Evolutionary conservation across 2,888 invertebrate species (phyloP).

Genomic region (Oscheius sp.): DNA sequence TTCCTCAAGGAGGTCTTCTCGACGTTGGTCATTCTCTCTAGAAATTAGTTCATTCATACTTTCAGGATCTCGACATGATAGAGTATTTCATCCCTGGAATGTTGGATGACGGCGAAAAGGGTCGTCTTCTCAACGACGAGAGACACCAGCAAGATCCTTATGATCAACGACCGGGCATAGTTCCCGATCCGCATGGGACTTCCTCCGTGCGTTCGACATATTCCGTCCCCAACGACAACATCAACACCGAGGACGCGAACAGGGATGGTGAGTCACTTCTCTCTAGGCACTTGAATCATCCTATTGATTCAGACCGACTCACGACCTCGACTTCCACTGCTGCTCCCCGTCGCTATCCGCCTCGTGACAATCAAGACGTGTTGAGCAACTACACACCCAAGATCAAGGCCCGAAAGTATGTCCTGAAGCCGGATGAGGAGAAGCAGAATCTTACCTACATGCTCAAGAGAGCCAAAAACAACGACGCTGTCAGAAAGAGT

Average conservation of each 20-base stretch:
- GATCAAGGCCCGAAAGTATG: conserved; percentile 50
- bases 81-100: conserved; percentile 38
- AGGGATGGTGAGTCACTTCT: conserved; percentile 18
- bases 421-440: conserved; percentile 46
- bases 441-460: conserved; percentile 52
- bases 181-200: conserved; percentile 6
- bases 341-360: background rate
- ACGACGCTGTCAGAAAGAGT: conserved; percentile 58
- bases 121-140: conserved; percentile 43
- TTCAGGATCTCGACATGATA: conserved; percentile 42
- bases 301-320: conserved; percentile 16
- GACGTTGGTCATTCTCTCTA: background rate
- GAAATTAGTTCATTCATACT: background rate
- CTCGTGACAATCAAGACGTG: conserved; percentile 12
- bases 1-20: conserved; percentile 32
- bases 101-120: conserved; percentile 45
- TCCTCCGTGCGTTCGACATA: conserved; percentile 23
- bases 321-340: conserved; percentile 29
- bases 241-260: conserved; percentile 20
- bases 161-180: conserved; percentile 26
- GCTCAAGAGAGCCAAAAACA: conserved; percentile 55
- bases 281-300: background rate
- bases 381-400: conserved; percentile 40
- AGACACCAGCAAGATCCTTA: conserved; percentile 30
- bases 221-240: conserved; percentile 13